phyloP scores from a whole-genome alignment of 2,888 invertebrate species.

The Nephrotoma flavescens region DNA sequence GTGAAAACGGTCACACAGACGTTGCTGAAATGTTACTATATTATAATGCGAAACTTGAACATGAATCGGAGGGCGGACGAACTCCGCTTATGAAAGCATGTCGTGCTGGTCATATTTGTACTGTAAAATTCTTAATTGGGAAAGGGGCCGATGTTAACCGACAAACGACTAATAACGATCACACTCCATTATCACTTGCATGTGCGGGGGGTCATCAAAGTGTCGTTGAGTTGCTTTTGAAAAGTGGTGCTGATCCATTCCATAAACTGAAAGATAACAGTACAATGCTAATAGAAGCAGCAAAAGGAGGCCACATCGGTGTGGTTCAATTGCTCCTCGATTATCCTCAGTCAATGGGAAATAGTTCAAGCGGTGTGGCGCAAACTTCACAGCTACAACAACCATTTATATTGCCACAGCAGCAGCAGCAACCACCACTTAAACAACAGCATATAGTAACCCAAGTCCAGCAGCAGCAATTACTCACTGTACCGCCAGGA shows the following conservation, averaged over 20 bases:
- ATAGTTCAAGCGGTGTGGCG: constrained; percentile 33
- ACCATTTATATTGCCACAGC: constrained; percentile 10
- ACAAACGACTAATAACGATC: constrained; percentile 88
- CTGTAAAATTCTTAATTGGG: constrained; percentile 87
- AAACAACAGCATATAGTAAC: constrained; percentile 20
- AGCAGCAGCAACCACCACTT: constrained; percentile 15
- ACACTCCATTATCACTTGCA: constrained; percentile 90
- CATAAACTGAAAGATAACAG: constrained; percentile 97
- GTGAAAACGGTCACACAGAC: constrained; percentile 97
- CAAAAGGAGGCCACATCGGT: constrained; percentile 92
- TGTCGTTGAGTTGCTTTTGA: constrained; percentile 82
- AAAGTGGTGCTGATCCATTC: constrained; percentile 86
- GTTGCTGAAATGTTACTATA: constrained; percentile 85
- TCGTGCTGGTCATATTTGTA: constrained; percentile 88
- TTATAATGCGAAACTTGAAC: constrained; percentile 84
- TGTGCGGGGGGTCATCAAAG: constrained; percentile 92
- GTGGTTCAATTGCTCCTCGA: constrained; percentile 91
- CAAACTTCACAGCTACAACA: constrained; percentile 24
- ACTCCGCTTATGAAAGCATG: constrained; percentile 99
- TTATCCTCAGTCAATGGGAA: constrained; percentile 76
- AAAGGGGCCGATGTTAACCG: constrained; percentile 77
- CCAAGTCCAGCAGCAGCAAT: constrained; percentile 30
- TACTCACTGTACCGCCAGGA: constrained; percentile 32
- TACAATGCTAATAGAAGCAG: constrained; percentile 96
- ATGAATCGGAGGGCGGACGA: constrained; percentile 91